These are phyloP conservation scores for Paragorgia papillata DNA, from an alignment of 92 coral and sea anemone genomes.

Conservation along the genomic window DNA sequence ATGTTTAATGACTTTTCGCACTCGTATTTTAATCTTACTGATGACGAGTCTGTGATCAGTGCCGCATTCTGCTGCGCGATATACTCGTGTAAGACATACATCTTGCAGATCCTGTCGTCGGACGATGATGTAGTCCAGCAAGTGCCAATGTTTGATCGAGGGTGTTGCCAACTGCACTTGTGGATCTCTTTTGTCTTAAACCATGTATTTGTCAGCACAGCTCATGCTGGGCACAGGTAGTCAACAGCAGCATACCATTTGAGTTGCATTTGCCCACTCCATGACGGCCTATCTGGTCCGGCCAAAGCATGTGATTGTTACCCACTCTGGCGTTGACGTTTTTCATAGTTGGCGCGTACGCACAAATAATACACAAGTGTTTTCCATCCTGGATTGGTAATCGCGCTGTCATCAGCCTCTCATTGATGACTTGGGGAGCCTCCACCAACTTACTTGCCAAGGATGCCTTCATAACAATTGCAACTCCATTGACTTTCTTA, in stretches of 20 bases:
- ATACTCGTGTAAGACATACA: neutral
- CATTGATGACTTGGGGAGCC: too few relatives aligned
- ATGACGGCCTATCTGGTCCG: neutral
- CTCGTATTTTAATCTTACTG: neutral
- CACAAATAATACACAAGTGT: too few relatives aligned
- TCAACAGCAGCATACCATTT: neutral
- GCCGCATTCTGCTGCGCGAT: neutral
- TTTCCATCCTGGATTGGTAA: too few relatives aligned
- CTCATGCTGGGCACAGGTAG: neutral
- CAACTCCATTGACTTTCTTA: too few relatives aligned
- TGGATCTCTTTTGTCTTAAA: neutral
- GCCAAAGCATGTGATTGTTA: neutral
- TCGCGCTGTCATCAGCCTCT: too few relatives aligned
- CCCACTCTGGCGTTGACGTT: neutral
- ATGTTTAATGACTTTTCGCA: neutral
- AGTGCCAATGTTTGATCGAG: neutral
- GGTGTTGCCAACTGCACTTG: neutral
- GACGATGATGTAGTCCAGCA: neutral
- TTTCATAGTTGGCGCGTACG: too few relatives aligned
- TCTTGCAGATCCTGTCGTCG: neutral
- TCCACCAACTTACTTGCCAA: too few relatives aligned
- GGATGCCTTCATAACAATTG: too few relatives aligned
- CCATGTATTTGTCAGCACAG: neutral
- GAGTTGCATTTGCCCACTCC: neutral
- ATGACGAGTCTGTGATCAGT: neutral